Evolutionary conservation across 37 sponge, comb jelly and placozoan species (phyloP).

Genomic region (Hexactinellida sp.): DNA sequence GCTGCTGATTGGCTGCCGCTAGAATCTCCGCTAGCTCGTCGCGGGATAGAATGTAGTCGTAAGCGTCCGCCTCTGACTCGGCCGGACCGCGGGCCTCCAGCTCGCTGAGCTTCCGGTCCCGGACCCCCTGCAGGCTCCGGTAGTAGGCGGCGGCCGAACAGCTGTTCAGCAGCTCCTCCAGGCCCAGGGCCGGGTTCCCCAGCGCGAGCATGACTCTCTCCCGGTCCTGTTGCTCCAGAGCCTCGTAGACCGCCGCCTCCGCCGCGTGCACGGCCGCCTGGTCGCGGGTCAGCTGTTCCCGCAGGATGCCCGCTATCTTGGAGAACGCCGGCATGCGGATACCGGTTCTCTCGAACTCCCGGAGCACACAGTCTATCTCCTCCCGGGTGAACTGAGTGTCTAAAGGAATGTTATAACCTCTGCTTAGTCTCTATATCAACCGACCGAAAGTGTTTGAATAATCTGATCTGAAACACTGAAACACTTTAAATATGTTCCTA

Average conservation of each 20-base stretch:
- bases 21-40: not conserved
- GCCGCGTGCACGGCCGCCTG: constrained; percentile 75
- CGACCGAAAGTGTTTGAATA: too few species aligned
- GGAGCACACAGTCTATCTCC: constrained; percentile 80
- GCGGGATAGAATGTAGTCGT: not conserved
- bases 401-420: too few species aligned
- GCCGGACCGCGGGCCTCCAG: not conserved
- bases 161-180: not conserved
- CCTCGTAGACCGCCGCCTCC: constrained; percentile 79
- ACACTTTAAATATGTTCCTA: too few species aligned
- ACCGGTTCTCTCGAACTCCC: constrained; percentile 82
- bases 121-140: not conserved
- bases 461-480: too few species aligned
- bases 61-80: not conserved
- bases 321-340: constrained; percentile 88
- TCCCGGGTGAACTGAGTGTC: constrained; percentile 90
- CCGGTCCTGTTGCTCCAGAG: constrained; percentile 54
- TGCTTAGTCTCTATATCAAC: too few species aligned
- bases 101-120: not conserved
- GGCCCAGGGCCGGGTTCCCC: constrained; percentile 42
- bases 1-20: not conserved
- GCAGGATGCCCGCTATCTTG: constrained; percentile 89
- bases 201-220: constrained; percentile 37
- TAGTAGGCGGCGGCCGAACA: not conserved
- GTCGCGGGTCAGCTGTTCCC: constrained; percentile 28